Evolutionary conservation across 2,113 vertebrate genomes (phyloP).

Genomic region (Gallinago media): DNA sequence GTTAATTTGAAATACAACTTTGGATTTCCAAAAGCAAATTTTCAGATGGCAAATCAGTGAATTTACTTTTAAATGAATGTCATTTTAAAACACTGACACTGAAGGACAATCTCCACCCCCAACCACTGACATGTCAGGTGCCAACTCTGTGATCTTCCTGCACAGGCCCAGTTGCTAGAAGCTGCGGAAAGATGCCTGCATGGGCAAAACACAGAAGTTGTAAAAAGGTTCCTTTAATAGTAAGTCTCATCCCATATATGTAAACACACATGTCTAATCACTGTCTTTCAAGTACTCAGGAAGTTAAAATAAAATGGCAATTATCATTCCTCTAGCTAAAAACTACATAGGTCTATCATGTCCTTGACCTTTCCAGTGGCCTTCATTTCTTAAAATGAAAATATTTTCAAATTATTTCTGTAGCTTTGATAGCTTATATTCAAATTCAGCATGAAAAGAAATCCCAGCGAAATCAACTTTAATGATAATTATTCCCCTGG

Average conservation of each 20-base stretch:
- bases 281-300: conserved; percentile 36
- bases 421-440: background rate
- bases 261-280: background rate
- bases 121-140: background rate
- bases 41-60: background rate
- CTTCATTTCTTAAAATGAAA: background rate
- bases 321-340: background rate
- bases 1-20: background rate
- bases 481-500: background rate
- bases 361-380: background rate
- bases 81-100: background rate
- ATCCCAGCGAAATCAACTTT: background rate
- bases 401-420: background rate
- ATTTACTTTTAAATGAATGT: background rate
- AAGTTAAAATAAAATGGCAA: background rate
- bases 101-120: background rate
- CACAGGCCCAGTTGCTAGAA: background rate
- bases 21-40: background rate
- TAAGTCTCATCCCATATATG: background rate
- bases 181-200: background rate
- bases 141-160: background rate
- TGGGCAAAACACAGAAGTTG: background rate
- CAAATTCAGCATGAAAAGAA: background rate
- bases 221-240: background rate
- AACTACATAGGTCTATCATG: background rate